Percentiles rank a stretch among this genome's conserved stretches.
Evolutionary conservation across 2,113 vertebrate genomes (phyloP).

Genomic region (Anseranas semipalmata): DNA sequence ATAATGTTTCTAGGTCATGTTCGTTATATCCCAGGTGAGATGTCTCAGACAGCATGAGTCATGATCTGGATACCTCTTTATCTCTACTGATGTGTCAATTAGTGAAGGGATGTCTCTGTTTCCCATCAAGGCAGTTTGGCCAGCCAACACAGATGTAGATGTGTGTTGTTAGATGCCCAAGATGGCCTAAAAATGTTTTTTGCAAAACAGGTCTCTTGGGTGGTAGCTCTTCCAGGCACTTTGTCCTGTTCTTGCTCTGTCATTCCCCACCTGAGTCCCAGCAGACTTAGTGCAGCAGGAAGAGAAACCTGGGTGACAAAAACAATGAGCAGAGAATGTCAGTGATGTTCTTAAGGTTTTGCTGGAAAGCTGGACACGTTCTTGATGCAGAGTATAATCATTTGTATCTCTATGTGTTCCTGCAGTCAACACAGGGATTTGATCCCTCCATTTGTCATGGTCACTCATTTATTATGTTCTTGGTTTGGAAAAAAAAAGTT

Average conservation of each 20-base stretch:
- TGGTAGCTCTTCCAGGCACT: not conserved
- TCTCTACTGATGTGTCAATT: slow-evolving; percentile 19
- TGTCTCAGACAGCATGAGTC: slow-evolving; percentile 3
- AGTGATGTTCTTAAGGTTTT: not conserved
- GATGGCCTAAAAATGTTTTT: not conserved
- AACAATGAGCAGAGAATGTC: not conserved
- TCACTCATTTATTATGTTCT: not conserved
- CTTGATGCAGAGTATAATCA: not conserved
- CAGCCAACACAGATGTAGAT: not conserved
- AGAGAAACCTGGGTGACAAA: not conserved
- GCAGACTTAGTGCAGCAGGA: not conserved
- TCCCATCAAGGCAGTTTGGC: not conserved
- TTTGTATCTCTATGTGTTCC: not conserved
- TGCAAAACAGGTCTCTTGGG: not conserved
- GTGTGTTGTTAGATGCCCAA: not conserved
- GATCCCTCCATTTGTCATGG: not conserved
- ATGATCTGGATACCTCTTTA: slow-evolving; percentile 15
- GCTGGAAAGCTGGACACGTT: not conserved
- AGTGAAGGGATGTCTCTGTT: not conserved
- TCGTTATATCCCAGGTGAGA: slow-evolving; percentile 4
- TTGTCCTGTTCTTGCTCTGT: not conserved
- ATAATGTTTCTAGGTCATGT: not conserved
- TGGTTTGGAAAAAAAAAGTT: not conserved
- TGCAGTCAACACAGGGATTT: not conserved
- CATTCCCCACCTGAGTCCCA: not conserved